Base-by-base conservation (phyloP, 2,113 vertebrate species). In the Cebidichthys violaceus region DNA sequence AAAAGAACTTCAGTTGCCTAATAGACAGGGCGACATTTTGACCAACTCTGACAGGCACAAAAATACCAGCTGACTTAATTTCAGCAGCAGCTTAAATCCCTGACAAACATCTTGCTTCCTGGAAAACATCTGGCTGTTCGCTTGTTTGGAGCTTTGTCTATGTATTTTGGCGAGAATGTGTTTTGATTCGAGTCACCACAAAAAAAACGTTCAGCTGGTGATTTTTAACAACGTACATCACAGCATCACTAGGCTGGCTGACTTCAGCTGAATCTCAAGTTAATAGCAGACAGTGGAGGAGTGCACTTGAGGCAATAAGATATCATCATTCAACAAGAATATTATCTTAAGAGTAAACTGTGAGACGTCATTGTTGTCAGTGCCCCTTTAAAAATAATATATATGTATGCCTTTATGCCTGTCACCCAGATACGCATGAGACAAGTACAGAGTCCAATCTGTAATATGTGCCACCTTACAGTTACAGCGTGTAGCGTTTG, bases 61-160 rank as follows among this genome's bases (percentile, higher is more conserved):
- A 43, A 82, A 54, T 41, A 69, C n/a, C 80, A 74, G 74, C 78
- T 66, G 66, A 83, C 64, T 70, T 81, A 9, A 69, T 54, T 68
- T 61, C 24, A 83, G 7, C 27, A 35, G 39, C 29, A 74, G 67
- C 35, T 79, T 60, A 65, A 75, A 55, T 66, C 70, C 54, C 80
- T 73, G 62, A 85, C 75, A 84, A 82, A 82, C 79, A 75, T 81
- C 70, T 80, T 39, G 43, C 47, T 83, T 83, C 81, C 73, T 75
- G 62, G 52, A 85, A 74, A 83, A 86, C 45, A 43, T 57, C 24
- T 54, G 60, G 72, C 81, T 81, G 83, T 88, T 74, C 39, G 78
- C 83, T 86, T 11, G 72, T 37, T 78, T 43, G 41, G 67, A 79
- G 22, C 65, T 69, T 24, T 57, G 68, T 54, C 68, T 68, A 9